Conservation (phyloP, 2,797 vertebrate genomes). For the Bucorvus abyssinicus region DNA sequence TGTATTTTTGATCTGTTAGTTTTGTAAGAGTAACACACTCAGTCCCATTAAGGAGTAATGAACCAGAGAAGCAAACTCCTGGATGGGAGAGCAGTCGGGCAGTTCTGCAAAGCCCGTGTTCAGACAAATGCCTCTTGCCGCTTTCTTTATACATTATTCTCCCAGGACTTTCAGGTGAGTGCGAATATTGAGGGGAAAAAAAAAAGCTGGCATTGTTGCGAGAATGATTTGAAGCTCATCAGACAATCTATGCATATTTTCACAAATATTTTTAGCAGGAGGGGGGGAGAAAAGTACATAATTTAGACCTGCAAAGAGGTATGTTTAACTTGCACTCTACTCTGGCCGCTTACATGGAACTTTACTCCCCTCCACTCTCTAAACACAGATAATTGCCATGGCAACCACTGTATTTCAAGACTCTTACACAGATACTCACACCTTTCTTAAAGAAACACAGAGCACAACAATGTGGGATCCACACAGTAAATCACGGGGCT, state of each 20-base stretch:
- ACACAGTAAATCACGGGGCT: slow-evolving; percentile 73
- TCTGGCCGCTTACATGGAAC: slow-evolving; percentile 72
- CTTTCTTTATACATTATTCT: not conserved
- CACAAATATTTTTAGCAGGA: slow-evolving; percentile 34
- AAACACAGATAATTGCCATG: slow-evolving; percentile 83
- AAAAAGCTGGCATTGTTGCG: not conserved
- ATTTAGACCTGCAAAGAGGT: slow-evolving; percentile 69
- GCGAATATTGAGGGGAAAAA: not conserved
- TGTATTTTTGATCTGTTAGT: slow-evolving; percentile 29
- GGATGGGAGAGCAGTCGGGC: rapidly evolving
- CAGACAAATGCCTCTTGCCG: not conserved
- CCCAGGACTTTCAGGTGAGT: not conserved
- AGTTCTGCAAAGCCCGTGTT: not conserved
- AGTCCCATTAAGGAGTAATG: slow-evolving; percentile 19
- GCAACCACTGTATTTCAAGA: slow-evolving; percentile 75
- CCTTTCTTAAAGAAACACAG: slow-evolving; percentile 83
- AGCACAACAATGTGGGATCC: slow-evolving; percentile 61
- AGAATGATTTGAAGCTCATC: slow-evolving; percentile 60
- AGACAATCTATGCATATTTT: slow-evolving; percentile 63
- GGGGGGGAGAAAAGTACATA: slow-evolving; percentile 60
- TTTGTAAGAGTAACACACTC: slow-evolving; percentile 27
- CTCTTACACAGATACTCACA: slow-evolving; percentile 70
- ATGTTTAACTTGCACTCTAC: slow-evolving; percentile 71
- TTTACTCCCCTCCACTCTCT: slow-evolving; percentile 76
- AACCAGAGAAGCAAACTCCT: slow-evolving; percentile 43